Evolutionary conservation across 2,888 invertebrate genomes (phyloP).

Genomic region (Abscondita cerata): DNA sequence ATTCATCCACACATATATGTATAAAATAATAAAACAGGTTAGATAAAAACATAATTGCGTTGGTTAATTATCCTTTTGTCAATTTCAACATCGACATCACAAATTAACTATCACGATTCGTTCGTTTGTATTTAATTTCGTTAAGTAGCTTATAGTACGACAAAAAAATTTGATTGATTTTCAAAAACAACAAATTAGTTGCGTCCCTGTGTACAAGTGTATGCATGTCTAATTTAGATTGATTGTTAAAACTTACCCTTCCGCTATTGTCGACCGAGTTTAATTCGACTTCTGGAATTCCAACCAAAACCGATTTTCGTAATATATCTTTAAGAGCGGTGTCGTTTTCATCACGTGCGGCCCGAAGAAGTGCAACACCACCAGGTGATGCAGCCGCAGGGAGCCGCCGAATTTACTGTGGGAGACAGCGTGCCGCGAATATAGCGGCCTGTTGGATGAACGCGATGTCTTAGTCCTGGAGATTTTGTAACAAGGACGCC

Average conservation of each 20-base stretch:
- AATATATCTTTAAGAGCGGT: constrained; percentile 58
- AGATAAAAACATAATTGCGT: too few relatives aligned
- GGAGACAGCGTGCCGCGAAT: constrained; percentile 59
- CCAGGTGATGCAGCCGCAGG: constrained; percentile 51
- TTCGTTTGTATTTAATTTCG: too few relatives aligned
- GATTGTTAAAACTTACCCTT: constrained; percentile 59
- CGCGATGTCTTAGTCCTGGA: constrained; percentile 51
- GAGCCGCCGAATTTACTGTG: constrained; percentile 52
- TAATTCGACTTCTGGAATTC: constrained; percentile 58
- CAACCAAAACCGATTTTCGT: constrained; percentile 55
- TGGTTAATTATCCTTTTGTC: too few relatives aligned
- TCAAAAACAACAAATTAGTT: background rate
- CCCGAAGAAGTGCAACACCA: constrained; percentile 60
- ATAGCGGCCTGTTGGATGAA: constrained; percentile 56
- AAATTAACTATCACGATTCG: too few relatives aligned
- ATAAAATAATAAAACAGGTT: too few relatives aligned
- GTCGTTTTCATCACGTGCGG: constrained; percentile 64
- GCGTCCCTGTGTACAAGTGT: too few relatives aligned
- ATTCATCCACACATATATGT: too few relatives aligned
- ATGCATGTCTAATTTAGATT: constrained; percentile 21
- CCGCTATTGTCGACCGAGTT: constrained; percentile 65
- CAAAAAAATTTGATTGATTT: too few relatives aligned
- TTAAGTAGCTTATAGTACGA: too few relatives aligned
- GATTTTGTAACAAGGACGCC: constrained; percentile 49
- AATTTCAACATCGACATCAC: too few relatives aligned